Percentiles rank a stretch among this genome's conserved stretches.
Evolutionary conservation across 2,888 invertebrate genomes (phyloP).

Genomic region (Lordiphosa andalusiaca): DNA sequence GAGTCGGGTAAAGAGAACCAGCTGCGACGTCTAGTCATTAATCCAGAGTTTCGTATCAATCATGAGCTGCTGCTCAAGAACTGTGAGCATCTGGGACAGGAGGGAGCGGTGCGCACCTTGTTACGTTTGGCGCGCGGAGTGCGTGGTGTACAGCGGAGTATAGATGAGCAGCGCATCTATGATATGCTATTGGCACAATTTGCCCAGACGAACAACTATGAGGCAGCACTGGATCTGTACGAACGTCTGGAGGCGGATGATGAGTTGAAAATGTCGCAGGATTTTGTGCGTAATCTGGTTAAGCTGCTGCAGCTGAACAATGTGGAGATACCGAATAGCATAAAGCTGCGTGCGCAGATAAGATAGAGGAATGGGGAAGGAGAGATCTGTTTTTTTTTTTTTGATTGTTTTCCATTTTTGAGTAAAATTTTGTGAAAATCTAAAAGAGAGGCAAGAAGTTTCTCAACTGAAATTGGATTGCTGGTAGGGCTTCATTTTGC

Average conservation of each 20-base stretch:
- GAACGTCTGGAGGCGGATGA: conserved; percentile 76
- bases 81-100: conserved; percentile 80
- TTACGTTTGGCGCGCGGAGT: conserved; percentile 76
- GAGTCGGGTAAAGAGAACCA: conserved; percentile 81
- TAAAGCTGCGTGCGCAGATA: conserved; percentile 77
- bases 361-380: conserved; percentile 39
- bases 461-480: no score
- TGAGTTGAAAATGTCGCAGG: conserved; percentile 73
- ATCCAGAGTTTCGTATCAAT: conserved; percentile 82
- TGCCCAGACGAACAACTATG: conserved; percentile 69
- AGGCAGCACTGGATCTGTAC: conserved; percentile 75
- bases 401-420: not conserved
- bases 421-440: not conserved
- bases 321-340: conserved; percentile 76
- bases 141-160: conserved; percentile 72
- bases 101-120: conserved; percentile 72
- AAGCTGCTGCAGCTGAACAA: conserved; percentile 77
- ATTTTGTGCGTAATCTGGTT: conserved; percentile 75
- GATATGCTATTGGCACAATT: conserved; percentile 76
- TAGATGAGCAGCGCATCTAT: conserved; percentile 78
- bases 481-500: no score
- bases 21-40: conserved; percentile 81
- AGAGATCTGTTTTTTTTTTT: not conserved
- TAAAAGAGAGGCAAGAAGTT: no score
- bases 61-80: conserved; percentile 82